Evolutionary conservation across 1,140 invertebrate genomes (phyloP).

Genomic region (Drosophila aff.): DNA sequence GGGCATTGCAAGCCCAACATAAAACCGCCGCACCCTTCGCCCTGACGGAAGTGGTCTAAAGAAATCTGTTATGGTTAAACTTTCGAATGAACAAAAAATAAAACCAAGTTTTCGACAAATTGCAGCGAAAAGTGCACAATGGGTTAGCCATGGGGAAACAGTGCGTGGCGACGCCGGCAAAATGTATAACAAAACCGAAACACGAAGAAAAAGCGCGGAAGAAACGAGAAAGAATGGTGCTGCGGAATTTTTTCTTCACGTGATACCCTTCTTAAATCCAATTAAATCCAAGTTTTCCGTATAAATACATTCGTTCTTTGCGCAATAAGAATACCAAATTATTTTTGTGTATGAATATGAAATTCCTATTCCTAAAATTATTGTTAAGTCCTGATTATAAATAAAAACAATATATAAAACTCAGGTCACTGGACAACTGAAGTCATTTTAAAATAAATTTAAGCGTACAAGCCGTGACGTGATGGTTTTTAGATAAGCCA

Average conservation of each 20-base stretch:
- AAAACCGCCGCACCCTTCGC: neutral
- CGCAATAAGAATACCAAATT: too few species aligned
- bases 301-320: neutral
- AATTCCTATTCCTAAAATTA: too few species aligned
- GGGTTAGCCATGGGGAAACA: conserved; percentile 64
- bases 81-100: conserved; percentile 47
- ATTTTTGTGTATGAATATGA: neutral
- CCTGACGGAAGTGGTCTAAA: conserved; percentile 48
- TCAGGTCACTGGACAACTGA: neutral
- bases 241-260: conserved; percentile 4
- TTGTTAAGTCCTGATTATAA: neutral
- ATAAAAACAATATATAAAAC: neutral
- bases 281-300: conserved; percentile 1
- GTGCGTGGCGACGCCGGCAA: conserved; percentile 69
- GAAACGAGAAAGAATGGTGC: conserved; percentile 8
- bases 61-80: conserved; percentile 78
- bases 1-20: conserved; percentile 13
- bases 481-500: neutral
- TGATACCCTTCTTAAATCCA: conserved; percentile 13
- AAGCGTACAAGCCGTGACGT: neutral
- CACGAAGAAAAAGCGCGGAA: conserved; percentile 4
- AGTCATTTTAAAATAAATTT: neutral
- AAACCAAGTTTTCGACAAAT: conserved; percentile 71
- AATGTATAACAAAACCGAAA: conserved; percentile 43
- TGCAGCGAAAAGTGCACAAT: conserved; percentile 79